Conservation (phyloP, 2,888 invertebrate genomes). For the Odontocolon sp. region DNA sequence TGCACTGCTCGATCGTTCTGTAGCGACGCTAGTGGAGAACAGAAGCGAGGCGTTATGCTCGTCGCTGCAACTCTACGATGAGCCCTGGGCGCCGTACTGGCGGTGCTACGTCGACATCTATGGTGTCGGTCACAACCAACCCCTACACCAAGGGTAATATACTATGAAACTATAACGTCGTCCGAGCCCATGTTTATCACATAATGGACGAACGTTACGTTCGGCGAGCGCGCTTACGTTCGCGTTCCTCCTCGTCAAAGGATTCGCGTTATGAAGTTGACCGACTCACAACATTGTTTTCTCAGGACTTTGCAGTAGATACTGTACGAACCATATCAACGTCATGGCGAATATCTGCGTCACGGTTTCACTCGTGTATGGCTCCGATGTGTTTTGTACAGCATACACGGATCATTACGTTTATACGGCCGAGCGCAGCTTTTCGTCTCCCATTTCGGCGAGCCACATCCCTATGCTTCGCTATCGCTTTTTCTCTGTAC, state of each 20-base stretch:
- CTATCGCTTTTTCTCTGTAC: constrained; percentile 6
- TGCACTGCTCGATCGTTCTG: constrained; percentile 39
- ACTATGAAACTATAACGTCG: constrained; percentile 64
- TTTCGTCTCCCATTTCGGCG: constrained; percentile 47
- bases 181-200: constrained; percentile 66
- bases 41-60: neutral
- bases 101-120: neutral
- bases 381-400: constrained; percentile 4
- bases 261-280: too few species aligned
- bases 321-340: too few species aligned
- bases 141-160: constrained; percentile 47
- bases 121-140: constrained; percentile 8
- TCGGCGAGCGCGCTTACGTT: constrained; percentile 58
- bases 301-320: too few species aligned
- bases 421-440: constrained; percentile 43
- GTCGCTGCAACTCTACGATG: constrained; percentile 41
- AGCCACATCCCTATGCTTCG: neutral
- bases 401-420: constrained; percentile 51
- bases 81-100: constrained; percentile 18
- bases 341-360: too few species aligned
- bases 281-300: too few species aligned
- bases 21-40: neutral
- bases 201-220: constrained; percentile 68
- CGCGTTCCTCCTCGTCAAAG: too few species aligned
- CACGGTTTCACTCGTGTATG: constrained; percentile 2